These are phyloP conservation scores for Brachycybe producta DNA, from an alignment of 2,888 invertebrate species.

Conservation along the genomic window DNA sequence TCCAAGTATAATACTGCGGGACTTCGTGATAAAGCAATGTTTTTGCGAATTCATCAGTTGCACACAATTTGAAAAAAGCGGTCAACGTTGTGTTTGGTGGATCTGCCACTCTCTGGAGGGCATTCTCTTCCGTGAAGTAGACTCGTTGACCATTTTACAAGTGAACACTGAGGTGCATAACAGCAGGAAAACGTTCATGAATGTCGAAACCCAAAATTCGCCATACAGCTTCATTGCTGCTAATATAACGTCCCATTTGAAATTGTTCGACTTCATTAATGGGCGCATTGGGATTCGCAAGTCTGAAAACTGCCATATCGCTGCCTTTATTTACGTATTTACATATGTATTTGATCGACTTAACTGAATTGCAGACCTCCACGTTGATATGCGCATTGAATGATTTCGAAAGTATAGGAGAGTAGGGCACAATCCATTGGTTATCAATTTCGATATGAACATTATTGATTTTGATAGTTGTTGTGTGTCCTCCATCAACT, in stretches of 20 bases:
- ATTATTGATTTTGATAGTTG: not conserved
- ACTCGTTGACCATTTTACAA: constrained; percentile 28
- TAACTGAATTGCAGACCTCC: constrained; percentile 33
- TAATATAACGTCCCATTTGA: constrained; percentile 29
- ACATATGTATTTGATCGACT: constrained; percentile 33
- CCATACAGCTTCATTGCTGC: constrained; percentile 32
- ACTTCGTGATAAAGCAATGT: constrained; percentile 11
- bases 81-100: constrained; percentile 24
- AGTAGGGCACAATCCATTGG: constrained; percentile 22
- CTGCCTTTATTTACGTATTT: constrained; percentile 25
- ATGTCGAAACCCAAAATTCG: constrained; percentile 27
- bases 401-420: constrained; percentile 22
- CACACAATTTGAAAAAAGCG: constrained; percentile 26
- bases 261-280: constrained; percentile 24
- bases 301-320: constrained; percentile 18
- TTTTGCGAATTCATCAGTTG: constrained; percentile 23
- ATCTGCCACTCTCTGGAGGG: constrained; percentile 23
- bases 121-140: constrained; percentile 29
- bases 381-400: constrained; percentile 23
- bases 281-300: not conserved
- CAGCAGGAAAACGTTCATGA: constrained; percentile 27
- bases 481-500: constrained; percentile 22
- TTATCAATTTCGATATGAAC: constrained; percentile 10
- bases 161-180: constrained; percentile 27
- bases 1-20: constrained; percentile 14